Conservation (phyloP, 2,113 vertebrate genomes). For the Eulemur rufifrons region DNA sequence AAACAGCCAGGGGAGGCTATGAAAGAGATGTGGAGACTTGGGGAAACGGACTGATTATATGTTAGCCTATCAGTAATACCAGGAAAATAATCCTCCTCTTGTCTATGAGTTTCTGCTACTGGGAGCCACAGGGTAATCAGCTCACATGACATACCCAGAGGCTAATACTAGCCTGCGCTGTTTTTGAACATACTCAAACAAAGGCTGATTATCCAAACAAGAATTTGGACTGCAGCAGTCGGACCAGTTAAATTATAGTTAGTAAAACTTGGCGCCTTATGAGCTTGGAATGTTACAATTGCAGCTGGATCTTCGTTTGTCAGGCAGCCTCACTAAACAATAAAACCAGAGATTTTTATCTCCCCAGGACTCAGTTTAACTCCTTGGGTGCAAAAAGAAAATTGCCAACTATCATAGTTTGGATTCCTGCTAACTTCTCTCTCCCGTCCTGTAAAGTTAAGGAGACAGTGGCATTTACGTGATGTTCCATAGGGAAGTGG, state of each 20-base stretch:
- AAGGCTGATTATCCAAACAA: conserved; percentile 93
- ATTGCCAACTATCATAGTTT: conserved; percentile 60
- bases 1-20: conserved; percentile 54
- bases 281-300: conserved; percentile 87
- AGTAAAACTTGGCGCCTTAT: conserved; percentile 89
- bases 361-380: conserved; percentile 83
- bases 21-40: conserved; percentile 59
- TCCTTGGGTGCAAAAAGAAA: conserved; percentile 78
- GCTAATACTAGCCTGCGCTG: conserved; percentile 87
- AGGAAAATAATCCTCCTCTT: conserved; percentile 89
- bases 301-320: conserved; percentile 85
- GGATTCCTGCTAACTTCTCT: background rate
- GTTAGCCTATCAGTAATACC: conserved; percentile 87
- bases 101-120: conserved; percentile 87
- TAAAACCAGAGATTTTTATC: conserved; percentile 87
- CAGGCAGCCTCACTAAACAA: conserved; percentile 81
- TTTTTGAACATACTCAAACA: conserved; percentile 88
- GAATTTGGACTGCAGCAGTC: conserved; percentile 87
- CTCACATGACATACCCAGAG: conserved; percentile 90
- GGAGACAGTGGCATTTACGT: background rate
- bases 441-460: background rate
- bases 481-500: background rate
- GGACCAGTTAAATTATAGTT: conserved; percentile 87
- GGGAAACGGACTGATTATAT: conserved; percentile 86
- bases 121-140: conserved; percentile 87